These are phyloP conservation scores for Aromia moschata DNA, from an alignment of 2,888 invertebrate species.

Conservation along the genomic window DNA sequence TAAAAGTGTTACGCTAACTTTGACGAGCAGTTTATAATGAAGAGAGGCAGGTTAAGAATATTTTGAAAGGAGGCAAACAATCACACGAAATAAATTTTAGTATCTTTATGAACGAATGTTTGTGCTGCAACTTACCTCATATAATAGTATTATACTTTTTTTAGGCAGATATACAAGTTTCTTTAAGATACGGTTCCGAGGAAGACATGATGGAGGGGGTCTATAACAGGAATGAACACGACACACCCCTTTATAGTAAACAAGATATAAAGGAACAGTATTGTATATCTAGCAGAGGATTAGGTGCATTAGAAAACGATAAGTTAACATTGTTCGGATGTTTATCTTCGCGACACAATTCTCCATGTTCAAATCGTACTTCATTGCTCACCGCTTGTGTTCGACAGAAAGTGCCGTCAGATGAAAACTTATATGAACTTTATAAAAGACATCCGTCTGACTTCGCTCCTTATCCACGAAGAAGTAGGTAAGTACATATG, in stretches of 20 bases:
- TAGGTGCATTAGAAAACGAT: slow-evolving; percentile 79
- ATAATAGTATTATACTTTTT: too few relatives aligned
- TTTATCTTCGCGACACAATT: slow-evolving; percentile 78
- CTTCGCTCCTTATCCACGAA: slow-evolving; percentile 82
- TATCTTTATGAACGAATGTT: too few relatives aligned
- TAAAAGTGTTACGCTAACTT: too few relatives aligned
- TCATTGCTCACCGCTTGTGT: slow-evolving; percentile 85
- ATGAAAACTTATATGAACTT: slow-evolving; percentile 80
- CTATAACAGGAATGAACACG: slow-evolving; percentile 65
- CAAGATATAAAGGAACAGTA: slow-evolving; percentile 93
- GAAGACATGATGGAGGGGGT: slow-evolving; percentile 79
- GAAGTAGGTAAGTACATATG: slow-evolving; percentile 69
- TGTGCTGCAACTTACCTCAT: too few relatives aligned
- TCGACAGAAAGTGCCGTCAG: slow-evolving; percentile 84
- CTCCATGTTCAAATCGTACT: slow-evolving; percentile 71
- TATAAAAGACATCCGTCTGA: slow-evolving; percentile 67
- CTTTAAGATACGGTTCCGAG: slow-evolving; percentile 81
- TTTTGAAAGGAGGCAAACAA: too few relatives aligned
- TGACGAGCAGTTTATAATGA: too few relatives aligned
- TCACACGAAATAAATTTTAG: too few relatives aligned
- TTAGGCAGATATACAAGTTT: slow-evolving; percentile 76
- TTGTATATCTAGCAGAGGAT: slow-evolving; percentile 90
- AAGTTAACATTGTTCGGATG: slow-evolving; percentile 82
- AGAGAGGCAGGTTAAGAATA: too few relatives aligned
- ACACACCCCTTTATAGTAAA: slow-evolving; percentile 77